Base-by-base conservation (phyloP, 2,888 invertebrate genomes). In the Punctoribates punctum region DNA sequence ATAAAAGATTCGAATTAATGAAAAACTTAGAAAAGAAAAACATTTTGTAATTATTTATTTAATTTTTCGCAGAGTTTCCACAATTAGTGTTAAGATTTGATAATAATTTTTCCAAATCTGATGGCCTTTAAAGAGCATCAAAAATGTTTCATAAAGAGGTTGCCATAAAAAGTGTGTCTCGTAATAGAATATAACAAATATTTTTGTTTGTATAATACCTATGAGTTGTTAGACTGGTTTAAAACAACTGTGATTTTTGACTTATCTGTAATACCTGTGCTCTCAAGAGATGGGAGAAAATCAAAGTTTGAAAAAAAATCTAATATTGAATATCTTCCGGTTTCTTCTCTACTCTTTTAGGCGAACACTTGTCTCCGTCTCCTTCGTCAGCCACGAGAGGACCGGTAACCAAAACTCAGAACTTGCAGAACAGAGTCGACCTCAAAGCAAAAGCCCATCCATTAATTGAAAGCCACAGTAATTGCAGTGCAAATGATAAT, bases 291-390 rank as follows among this genome's bases (percentile, higher is more conserved):
- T 60, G 13, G 27, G 6, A 27, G 13, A 27, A 13, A 60, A 27
- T 60, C 27, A 27, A 60, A 20, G 42, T 67, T 15, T 67, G 57
- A 57, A 15, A 27, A 67, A 11, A 23, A 67, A 42, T 38, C 23
- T 38, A 20, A 67, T 42, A 42, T 42, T 29, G 27, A 67, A 67
- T 67, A 67, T 67, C 67, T 67, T 67, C 67, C 67, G 67, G 67
- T 67, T 67, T 67, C 29, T 65, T 34, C 15, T 65, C n/a, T 17
- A 29, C 17, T 2, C 65, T 60, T 29, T 25, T 67, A 67, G 67
- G 67, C 20, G 67, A 67, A 23, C 42, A 67, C 23, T 29, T 42
- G 67, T 67, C 65, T 17, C 27, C n/a, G 20, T 60, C 60, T 15
- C 23, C 27, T 15, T 15, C 60, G 13, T 17, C 29, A 23, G 5